Percentiles rank a stretch among this genome's conserved stretches.
phyloP scores from a whole-genome alignment of 2,113 vertebrate genomes.

The Myrmecobius fasciatus region DNA sequence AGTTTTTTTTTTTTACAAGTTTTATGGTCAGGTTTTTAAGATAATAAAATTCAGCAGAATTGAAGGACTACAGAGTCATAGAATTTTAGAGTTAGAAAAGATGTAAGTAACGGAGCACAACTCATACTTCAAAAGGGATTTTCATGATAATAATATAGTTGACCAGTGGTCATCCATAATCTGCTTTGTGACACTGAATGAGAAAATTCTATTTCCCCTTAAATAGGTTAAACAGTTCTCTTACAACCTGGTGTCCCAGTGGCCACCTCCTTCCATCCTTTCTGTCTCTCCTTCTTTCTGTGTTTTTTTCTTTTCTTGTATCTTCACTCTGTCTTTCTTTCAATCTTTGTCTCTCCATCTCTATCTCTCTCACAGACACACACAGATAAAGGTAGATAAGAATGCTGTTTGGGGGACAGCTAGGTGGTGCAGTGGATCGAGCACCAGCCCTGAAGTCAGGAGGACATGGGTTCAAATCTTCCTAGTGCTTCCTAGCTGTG shows the following conservation, averaged over 20 bases:
- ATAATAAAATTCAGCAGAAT: background rate
- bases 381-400: background rate
- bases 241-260: background rate
- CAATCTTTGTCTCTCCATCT: background rate
- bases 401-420: no score
- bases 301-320: background rate
- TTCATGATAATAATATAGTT: background rate
- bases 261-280: background rate
- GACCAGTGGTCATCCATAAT: background rate
- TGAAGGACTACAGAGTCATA: background rate
- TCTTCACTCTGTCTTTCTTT: no score
- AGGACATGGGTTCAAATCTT: no score
- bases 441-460: no score
- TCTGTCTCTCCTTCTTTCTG: background rate
- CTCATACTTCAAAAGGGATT: background rate
- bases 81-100: background rate
- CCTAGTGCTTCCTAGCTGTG: no score
- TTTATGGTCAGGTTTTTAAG: background rate
- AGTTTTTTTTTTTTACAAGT: background rate
- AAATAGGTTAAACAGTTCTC: background rate
- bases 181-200: background rate
- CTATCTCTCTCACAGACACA: background rate
- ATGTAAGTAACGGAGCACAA: background rate
- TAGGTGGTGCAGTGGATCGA: no score
- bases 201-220: background rate